These are phyloP conservation scores for Mallateleia sp. DNA, from an alignment of 2,888 invertebrate genomes.

Conservation along the genomic window DNA sequence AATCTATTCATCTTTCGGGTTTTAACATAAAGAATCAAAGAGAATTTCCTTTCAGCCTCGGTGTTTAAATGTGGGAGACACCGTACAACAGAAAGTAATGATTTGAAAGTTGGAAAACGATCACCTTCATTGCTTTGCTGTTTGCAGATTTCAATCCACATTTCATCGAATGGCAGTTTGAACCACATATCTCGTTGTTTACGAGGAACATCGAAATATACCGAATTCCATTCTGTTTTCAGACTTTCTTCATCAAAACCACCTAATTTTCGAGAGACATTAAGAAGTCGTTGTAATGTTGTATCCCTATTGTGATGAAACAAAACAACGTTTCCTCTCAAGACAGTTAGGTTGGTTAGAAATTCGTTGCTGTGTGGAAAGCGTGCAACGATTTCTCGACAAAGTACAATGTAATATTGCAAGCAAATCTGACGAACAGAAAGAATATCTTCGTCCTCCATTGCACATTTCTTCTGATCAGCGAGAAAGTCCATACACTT, in stretches of 20 bases:
- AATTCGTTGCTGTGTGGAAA: constrained; percentile 25
- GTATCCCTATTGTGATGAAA: constrained; percentile 4
- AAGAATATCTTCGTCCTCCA: background rate
- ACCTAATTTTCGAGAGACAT: constrained; percentile 29
- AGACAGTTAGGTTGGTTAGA: background rate
- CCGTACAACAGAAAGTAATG: constrained; percentile 28
- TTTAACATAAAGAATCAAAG: constrained; percentile 38
- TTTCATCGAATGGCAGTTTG: constrained; percentile 46
- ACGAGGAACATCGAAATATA: constrained; percentile 20
- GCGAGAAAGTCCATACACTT: background rate
- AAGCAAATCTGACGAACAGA: constrained; percentile 37
- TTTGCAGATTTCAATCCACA: constrained; percentile 52
- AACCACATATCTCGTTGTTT: constrained; percentile 8
- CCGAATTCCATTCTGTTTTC: constrained; percentile 25
- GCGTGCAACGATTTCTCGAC: constrained; percentile 1
- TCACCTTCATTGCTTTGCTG: too few relatives aligned
- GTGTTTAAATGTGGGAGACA: constrained; percentile 49
- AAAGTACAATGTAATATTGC: constrained; percentile 17
- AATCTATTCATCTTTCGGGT: constrained; percentile 40
- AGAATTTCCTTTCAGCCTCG: constrained; percentile 56
- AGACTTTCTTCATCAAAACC: constrained; percentile 30
- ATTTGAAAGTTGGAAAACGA: too few relatives aligned
- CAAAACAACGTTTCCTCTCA: constrained; percentile 4
- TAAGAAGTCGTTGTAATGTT: background rate
- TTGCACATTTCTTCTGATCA: background rate